Conservation (phyloP, 1,140 invertebrate species). For the Tetragonula clypearis region DNA sequence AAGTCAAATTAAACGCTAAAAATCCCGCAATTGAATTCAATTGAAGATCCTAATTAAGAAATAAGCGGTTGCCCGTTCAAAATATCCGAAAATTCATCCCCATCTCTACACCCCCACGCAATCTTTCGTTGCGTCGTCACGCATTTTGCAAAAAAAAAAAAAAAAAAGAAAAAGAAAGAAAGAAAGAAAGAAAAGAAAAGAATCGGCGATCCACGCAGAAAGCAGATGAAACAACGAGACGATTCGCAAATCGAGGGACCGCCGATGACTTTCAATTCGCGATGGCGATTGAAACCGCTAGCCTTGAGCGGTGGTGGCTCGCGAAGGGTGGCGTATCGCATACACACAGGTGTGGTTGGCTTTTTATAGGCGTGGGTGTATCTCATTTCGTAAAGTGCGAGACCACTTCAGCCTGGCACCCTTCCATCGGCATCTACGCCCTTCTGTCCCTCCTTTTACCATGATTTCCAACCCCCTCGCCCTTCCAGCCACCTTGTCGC, state of each 20-base stretch:
- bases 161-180: too few relatives aligned
- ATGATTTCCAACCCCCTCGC: conserved; percentile 28
- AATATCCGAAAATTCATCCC: too few relatives aligned
- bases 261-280: conserved; percentile 13
- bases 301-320: not conserved
- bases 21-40: too few relatives aligned
- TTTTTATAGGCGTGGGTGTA: conserved; percentile 60
- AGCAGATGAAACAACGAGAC: not conserved
- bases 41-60: too few relatives aligned
- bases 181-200: too few relatives aligned
- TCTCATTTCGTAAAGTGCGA: conserved; percentile 65
- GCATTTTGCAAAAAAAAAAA: too few relatives aligned
- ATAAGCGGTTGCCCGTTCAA: too few relatives aligned
- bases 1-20: too few relatives aligned
- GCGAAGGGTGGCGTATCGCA: not conserved
- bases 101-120: not conserved
- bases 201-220: too few relatives aligned
- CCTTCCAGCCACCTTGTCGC: conserved; percentile 31
- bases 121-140: not conserved
- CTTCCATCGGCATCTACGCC: conserved; percentile 9
- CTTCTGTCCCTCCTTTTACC: conserved; percentile 14
- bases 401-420: conserved; percentile 46
- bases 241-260: not conserved
- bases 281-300: conserved; percentile 11
- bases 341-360: conserved; percentile 54